Conservation (phyloP, 2,888 invertebrate species). For the Dioctria linearis region DNA sequence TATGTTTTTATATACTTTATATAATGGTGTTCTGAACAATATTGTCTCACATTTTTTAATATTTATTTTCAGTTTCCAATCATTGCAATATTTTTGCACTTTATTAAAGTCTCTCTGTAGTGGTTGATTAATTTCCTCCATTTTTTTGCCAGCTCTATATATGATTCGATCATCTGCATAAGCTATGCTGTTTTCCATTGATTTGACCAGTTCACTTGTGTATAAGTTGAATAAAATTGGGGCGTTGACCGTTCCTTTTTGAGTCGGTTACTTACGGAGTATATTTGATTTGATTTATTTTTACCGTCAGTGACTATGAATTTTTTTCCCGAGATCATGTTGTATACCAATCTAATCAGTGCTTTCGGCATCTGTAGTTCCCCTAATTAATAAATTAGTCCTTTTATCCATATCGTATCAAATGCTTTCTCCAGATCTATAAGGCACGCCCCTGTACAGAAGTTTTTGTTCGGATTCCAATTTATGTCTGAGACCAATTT, state of each 20-base stretch:
- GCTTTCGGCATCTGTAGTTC: neutral
- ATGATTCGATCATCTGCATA: neutral
- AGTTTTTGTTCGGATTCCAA: neutral
- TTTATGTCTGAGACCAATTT: constrained; percentile 22
- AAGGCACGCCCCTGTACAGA: constrained; percentile 14
- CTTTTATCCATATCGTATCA: constrained; percentile 41
- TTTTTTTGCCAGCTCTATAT: neutral
- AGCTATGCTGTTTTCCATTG: neutral
- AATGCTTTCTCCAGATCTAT: constrained; percentile 47
- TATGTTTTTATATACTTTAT: neutral
- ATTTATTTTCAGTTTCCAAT: neutral
- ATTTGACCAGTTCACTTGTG: too few species aligned
- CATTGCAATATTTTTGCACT: neutral
- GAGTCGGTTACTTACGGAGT: constrained; percentile 7
- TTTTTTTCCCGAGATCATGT: constrained; percentile 4
- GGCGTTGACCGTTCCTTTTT: neutral
- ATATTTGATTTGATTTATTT: neutral
- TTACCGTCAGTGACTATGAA: neutral
- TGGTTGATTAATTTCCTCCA: neutral
- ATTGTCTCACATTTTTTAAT: neutral
- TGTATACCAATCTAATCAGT: neutral
- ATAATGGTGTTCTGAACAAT: neutral
- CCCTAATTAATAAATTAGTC: constrained; percentile 1
- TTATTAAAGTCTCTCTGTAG: neutral
- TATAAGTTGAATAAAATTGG: too few species aligned